These are phyloP conservation scores for Morbakka virulenta DNA, from an alignment of 30 jellyfish, hydroid and myxozoan genomes.

Conservation along the genomic window DNA sequence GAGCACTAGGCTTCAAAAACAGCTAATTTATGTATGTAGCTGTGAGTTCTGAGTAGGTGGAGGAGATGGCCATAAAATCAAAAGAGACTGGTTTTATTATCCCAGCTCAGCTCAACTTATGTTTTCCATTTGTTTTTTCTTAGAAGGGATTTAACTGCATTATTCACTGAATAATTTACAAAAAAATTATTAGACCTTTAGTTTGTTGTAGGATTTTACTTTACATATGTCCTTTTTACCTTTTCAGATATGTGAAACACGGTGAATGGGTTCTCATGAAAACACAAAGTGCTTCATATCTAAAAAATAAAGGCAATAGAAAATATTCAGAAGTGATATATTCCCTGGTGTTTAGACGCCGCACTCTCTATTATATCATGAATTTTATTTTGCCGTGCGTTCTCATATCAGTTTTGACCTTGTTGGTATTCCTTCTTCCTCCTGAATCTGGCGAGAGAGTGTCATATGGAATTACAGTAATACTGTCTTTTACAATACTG, in stretches of 20 bases:
- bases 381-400: constrained; percentile 79
- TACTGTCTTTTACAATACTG: constrained; percentile 65
- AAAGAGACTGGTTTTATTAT: too few species aligned
- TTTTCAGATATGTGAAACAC: constrained; percentile 38
- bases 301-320: neutral
- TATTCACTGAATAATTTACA: too few species aligned
- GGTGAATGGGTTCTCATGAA: constrained; percentile 71
- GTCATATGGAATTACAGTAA: constrained; percentile 78
- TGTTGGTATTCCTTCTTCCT: constrained; percentile 71
- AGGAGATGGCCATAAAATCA: too few species aligned
- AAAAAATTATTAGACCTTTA: too few species aligned
- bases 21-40: too few species aligned
- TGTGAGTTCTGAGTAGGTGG: too few species aligned
- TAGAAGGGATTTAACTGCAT: too few species aligned
- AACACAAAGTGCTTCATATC: constrained; percentile 10
- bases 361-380: constrained; percentile 65
- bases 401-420: constrained; percentile 62
- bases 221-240: neutral
- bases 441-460: constrained; percentile 86
- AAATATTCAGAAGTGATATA: constrained; percentile 33
- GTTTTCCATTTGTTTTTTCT: too few species aligned
- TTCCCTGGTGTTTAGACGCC: constrained; percentile 46
- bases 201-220: too few species aligned
- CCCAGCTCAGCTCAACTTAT: too few species aligned
- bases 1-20: too few species aligned